Conservation (phyloP, 2,113 vertebrate species). For the Equus przewalskii region DNA sequence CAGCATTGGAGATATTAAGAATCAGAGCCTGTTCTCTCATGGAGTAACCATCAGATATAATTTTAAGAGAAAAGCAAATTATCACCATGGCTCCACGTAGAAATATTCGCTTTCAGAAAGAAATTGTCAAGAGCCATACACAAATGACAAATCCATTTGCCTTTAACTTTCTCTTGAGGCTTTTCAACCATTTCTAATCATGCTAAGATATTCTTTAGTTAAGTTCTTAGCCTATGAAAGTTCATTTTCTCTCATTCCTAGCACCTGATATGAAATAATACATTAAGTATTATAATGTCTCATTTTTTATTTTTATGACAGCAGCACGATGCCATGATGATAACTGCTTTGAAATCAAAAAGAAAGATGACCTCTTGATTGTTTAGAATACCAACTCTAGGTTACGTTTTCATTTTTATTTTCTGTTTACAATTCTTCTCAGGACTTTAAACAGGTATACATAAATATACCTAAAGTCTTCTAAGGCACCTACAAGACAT, state of each 20-base stretch:
- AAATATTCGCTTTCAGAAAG: constrained; percentile 16
- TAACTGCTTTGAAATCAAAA: constrained; percentile 44
- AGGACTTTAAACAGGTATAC: not conserved
- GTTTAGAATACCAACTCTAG: not conserved
- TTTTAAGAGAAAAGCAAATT: constrained; percentile 27
- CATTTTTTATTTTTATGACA: constrained; percentile 58
- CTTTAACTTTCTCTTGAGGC: not conserved
- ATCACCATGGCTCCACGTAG: not conserved
- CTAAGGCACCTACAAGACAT: constrained; percentile 19
- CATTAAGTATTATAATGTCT: not conserved
- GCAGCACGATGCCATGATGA: not conserved
- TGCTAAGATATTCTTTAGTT: constrained; percentile 13
- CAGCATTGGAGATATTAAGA: not conserved
- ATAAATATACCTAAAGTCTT: constrained; percentile 28
- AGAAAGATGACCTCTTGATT: constrained; percentile 8
- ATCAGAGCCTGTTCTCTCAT: not conserved
- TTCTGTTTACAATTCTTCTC: constrained; percentile 39
- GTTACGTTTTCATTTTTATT: constrained; percentile 39
- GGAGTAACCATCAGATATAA: constrained; percentile 27
- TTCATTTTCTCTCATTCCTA: not conserved
- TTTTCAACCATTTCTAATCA: constrained; percentile 43
- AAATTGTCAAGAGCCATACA: not conserved
- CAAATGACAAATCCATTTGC: constrained; percentile 40
- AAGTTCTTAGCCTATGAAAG: not conserved
- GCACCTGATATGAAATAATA: constrained; percentile 18